These are phyloP conservation scores for Gymnarchus niloticus DNA, from an alignment of 2,113 vertebrate genomes.

Conservation along the genomic window DNA sequence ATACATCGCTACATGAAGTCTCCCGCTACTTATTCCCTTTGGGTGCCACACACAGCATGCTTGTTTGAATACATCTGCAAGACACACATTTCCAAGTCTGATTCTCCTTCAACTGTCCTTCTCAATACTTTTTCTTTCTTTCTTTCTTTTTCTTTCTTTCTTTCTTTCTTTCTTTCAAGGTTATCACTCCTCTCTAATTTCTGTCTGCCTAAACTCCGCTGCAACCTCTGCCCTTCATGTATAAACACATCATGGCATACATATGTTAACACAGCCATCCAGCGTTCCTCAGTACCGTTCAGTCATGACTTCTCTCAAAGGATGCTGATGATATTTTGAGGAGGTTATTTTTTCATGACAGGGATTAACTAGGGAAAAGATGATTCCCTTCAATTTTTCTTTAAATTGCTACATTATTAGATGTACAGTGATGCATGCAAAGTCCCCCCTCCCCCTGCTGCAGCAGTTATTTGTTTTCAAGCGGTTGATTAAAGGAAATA, in stretches of 20 bases:
- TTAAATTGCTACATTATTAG: conserved; percentile 1
- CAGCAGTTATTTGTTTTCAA: conserved; percentile 35
- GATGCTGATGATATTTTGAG: neutral
- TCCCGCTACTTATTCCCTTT: neutral
- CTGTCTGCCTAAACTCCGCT: neutral
- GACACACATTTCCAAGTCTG: neutral
- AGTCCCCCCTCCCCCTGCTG: conserved; percentile 4
- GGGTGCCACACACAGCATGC: neutral
- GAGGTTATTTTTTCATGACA: neutral
- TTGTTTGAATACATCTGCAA: neutral
- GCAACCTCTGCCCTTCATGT: neutral
- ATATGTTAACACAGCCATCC: neutral
- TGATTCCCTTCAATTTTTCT: neutral
- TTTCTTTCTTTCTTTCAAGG: neutral
- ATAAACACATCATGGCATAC: neutral
- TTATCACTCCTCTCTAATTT: neutral
- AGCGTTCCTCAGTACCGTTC: no score
- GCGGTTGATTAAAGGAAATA: conserved; percentile 43
- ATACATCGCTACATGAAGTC: neutral
- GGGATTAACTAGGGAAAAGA: neutral
- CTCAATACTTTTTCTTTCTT: neutral
- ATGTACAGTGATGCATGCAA: neutral
- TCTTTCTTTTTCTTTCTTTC: neutral
- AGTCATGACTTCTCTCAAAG: neutral
- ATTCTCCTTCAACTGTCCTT: neutral